Evolutionary conservation across 1,140 invertebrate species (phyloP).

Genomic region (Oryzaephilus surinamensis): DNA sequence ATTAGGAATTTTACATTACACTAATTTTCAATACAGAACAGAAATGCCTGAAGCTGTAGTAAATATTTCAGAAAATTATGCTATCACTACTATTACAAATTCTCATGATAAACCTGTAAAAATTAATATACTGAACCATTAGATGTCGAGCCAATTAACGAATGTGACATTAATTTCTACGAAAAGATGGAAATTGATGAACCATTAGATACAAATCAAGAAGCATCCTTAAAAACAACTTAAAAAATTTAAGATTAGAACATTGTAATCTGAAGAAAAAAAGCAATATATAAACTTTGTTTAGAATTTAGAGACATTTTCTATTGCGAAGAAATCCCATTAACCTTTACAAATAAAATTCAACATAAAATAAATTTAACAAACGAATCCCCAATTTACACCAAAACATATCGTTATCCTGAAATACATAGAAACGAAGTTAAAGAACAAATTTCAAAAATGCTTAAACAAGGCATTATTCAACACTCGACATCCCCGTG

Average conservation of each 20-base stretch:
- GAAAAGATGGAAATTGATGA: slow-evolving; percentile 6
- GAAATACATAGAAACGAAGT: slow-evolving; percentile 15
- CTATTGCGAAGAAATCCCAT: slow-evolving; percentile 6
- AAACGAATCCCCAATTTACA: slow-evolving; percentile 5
- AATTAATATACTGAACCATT: slow-evolving; percentile 7
- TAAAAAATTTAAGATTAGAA: slow-evolving; percentile 7
- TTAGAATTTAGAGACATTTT: slow-evolving; percentile 15
- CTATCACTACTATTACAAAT: slow-evolving; percentile 10
- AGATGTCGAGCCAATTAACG: slow-evolving; percentile 5
- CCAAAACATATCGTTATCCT: slow-evolving; percentile 15
- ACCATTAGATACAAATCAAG: slow-evolving; percentile 5
- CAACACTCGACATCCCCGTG: slow-evolving; percentile 13
- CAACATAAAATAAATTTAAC: slow-evolving; percentile 12
- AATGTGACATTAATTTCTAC: slow-evolving; percentile 7
- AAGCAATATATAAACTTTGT: slow-evolving; percentile 10
- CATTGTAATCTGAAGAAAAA: slow-evolving; percentile 17
- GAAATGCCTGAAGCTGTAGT: slow-evolving; percentile 12
- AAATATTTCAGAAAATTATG: slow-evolving; percentile 9
- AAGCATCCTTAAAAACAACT: slow-evolving; percentile 6
- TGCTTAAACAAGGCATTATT: slow-evolving; percentile 18
- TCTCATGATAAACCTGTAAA: slow-evolving; percentile 4
- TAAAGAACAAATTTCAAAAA: slow-evolving; percentile 18
- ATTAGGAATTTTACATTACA: slow-evolving; percentile 7
- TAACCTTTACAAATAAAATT: slow-evolving; percentile 14
- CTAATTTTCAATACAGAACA: slow-evolving; percentile 2